Base-by-base conservation (phyloP, 2,797 vertebrate species). In the Xiphophorus birchmanni region DNA sequence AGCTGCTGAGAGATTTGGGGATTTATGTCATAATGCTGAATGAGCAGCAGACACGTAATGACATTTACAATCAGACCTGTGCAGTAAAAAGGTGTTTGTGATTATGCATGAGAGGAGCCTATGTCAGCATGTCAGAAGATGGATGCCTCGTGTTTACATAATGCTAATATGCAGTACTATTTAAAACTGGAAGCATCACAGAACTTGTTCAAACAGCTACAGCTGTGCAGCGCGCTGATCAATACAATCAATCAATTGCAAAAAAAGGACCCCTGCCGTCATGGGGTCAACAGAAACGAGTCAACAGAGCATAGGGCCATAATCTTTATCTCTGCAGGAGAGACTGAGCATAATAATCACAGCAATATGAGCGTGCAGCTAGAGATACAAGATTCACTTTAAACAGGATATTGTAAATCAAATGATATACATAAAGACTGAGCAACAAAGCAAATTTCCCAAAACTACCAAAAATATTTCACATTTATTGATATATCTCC, bases 191-290 rank as follows among this genome's bases (percentile, higher is more conserved):
- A 82, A 83, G 80, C 67, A 18, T 83, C 73, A 76, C 75, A 82
- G 86, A 84, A 63, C 47, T 67, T 35, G 48, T 12, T 80, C 78
- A 48, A 29, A 90, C 85, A 80, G 74, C 85, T 82, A 79, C 40
- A 83, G 81, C 80, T 79, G 37, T 65, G 85, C 85, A 77, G 80
- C 81, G 81, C 84, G 83, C 74, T 81, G 75, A 91, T 93, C 91
- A 87, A 92, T 91, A 82, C 13, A 48, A 44, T 4, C 0, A 35
- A 89, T 93, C 93, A 69, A 91, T 92, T 52, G 83, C 50, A 85
- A 87, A 93, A 91, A 83, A 63, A 76, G 26, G 54, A 79, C 81
- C 84, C 67, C 84, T 79, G 86, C 87, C 83, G 81, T 50, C 74
- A 80, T 73, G 63, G 69, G 77, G 32, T 32, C 32, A 32, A 32